Base-by-base conservation (phyloP, 2,797 vertebrate genomes). In the Chaenodraco wilsoni region DNA sequence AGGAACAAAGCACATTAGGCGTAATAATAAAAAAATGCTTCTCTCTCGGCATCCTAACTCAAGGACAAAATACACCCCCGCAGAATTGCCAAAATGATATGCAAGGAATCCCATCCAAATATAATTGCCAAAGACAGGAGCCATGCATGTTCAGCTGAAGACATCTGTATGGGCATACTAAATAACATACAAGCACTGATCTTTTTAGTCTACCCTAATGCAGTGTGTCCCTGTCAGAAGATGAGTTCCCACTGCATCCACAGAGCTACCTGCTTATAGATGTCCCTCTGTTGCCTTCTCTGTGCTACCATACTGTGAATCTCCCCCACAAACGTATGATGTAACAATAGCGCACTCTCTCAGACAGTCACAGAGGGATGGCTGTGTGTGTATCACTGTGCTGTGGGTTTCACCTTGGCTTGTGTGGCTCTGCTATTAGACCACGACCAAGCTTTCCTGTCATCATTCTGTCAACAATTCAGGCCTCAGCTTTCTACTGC, bases 1-100 rank as follows among this genome's bases (percentile, higher is more conserved):
- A 79, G 77, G 78, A 77, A 72, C 76, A 40, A 65, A 84, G 59
- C 56, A 78, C 78, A 89, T 82, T 84, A 77, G 40, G 44, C 56
- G 66, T 65, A 83, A 83, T 79, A 75, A 72, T 27, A 27, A 27
- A 27, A 27, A 27, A 27, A 27, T 27, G 27, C 27, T 27, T 27
- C 75, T 63, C 59, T 9, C 75, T 63, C 56, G 40, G 41, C 11
- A 44, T 54, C 60, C 75, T 40, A 48, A 82, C 59, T 85, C 76
- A 76, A 84, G 84, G 86, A 83, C 79, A 86, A 84, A 87, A 52
- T 73, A 57, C 71, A 59, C 12, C 60, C 58, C 50, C 0, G 23
- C 12, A 71, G 68, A 84, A 60, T 0, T 65, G 66, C 63, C 51
- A 33, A 37, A 52, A 77, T 69, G 51, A 74, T 57, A 76, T 65